phyloP scores from a whole-genome alignment of 2,113 vertebrate genomes.

The Apistogramma diplotaenia region DNA sequence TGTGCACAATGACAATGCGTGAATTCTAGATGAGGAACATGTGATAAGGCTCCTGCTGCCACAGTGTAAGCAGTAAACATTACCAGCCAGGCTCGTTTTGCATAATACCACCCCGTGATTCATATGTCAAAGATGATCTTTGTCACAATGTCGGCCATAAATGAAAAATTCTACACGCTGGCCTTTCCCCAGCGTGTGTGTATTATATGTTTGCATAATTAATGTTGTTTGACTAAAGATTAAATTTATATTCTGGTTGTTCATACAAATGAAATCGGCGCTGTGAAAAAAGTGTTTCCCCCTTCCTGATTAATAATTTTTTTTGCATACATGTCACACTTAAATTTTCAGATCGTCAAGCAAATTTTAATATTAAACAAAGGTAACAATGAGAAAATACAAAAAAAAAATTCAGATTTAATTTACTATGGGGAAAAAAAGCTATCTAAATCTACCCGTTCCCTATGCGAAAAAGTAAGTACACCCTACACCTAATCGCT shows the following conservation, averaged over 20 bases:
- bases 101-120: constrained; percentile 16
- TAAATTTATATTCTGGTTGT: neutral
- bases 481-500: too few relatives aligned
- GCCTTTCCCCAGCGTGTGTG: neutral
- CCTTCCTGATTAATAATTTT: neutral
- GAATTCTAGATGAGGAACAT: neutral
- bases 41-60: neutral
- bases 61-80: neutral
- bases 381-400: neutral
- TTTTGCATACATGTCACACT: neutral
- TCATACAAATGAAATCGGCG: neutral
- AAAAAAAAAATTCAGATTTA: neutral
- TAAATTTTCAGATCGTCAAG: neutral
- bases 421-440: neutral
- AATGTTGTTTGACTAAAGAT: neutral
- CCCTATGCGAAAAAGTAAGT: too few relatives aligned
- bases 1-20: neutral
- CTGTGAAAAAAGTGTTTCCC: neutral
- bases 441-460: neutral
- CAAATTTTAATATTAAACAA: neutral
- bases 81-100: neutral
- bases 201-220: neutral
- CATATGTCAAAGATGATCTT: constrained; percentile 22
- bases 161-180: neutral
- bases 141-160: neutral